These are phyloP conservation scores for Myiagra hebetior DNA, from an alignment of 2,113 vertebrate species.

Conservation along the genomic window DNA sequence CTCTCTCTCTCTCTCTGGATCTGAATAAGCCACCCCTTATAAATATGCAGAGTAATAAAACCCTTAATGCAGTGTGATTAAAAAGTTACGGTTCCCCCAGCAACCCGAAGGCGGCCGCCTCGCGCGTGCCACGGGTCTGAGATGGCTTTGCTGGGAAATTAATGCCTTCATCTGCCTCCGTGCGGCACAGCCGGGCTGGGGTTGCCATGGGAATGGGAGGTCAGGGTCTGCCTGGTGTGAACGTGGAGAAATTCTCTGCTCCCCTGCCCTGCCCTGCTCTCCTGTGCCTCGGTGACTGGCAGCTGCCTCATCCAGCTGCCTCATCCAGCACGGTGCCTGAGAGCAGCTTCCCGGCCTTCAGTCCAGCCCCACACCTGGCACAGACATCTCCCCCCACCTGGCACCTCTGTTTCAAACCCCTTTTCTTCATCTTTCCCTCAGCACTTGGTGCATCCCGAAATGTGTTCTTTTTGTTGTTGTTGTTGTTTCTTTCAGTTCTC, in stretches of 20 bases:
- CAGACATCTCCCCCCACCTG: neutral
- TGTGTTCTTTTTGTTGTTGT: neutral
- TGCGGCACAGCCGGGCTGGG: neutral
- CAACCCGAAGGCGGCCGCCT: neutral
- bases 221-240: neutral
- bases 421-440: neutral
- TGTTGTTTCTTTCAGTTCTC: neutral
- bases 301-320: neutral
- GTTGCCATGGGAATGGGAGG: constrained; percentile 63
- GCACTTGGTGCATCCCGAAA: rapidly evolving
- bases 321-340: rapidly evolving
- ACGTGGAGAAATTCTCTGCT: neutral
- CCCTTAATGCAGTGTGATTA: constrained; percentile 35
- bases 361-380: rapidly evolving
- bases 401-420: neutral
- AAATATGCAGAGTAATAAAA: constrained; percentile 53
- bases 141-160: neutral
- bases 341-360: neutral
- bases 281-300: neutral
- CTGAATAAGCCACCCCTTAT: neutral
- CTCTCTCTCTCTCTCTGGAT: neutral
- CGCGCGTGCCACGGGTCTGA: rapidly evolving
- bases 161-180: neutral
- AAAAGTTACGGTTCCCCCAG: constrained; percentile 60
- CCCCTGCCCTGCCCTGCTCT: neutral